These are phyloP conservation scores for Heterodera filipjevi DNA, from an alignment of 2,888 invertebrate genomes.

Conservation along the genomic window DNA sequence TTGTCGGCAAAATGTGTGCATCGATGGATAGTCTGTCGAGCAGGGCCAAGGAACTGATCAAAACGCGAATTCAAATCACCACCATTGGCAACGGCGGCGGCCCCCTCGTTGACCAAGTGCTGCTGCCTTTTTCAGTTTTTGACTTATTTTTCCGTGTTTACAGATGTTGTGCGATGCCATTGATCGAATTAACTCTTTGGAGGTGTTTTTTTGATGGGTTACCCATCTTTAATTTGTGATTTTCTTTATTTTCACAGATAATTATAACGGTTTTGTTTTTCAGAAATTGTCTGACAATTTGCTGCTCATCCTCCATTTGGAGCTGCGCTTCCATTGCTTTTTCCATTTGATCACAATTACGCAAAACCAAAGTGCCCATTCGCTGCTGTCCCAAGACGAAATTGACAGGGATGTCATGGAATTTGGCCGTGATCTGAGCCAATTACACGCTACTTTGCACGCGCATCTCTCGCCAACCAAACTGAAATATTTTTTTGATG, in stretches of 20 bases:
- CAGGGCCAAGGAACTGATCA: slow-evolving; percentile 41
- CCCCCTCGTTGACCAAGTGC: slow-evolving; percentile 30
- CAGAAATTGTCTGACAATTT: slow-evolving; percentile 25
- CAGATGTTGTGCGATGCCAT: slow-evolving; percentile 52
- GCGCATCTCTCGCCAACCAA: slow-evolving; percentile 79
- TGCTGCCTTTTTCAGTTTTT: background rate
- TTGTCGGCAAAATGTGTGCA: slow-evolving; percentile 46
- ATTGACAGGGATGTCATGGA: slow-evolving; percentile 70
- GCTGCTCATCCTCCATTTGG: slow-evolving; percentile 84
- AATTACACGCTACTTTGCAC: slow-evolving; percentile 76
- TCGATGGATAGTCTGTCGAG: slow-evolving; percentile 41
- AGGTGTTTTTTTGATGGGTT: slow-evolving; percentile 72
- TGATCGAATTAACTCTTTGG: slow-evolving; percentile 53
- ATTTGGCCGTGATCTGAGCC: slow-evolving; percentile 77
- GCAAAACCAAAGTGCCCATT: slow-evolving; percentile 61
- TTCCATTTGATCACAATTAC: slow-evolving; percentile 79
- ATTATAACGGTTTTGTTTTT: too few relatives aligned
- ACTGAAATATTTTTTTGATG: slow-evolving; percentile 73
- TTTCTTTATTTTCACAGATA: too few relatives aligned
- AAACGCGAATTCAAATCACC: slow-evolving; percentile 44
- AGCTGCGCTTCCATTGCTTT: slow-evolving; percentile 89
- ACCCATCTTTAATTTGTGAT: background rate
- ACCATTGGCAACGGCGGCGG: slow-evolving; percentile 12
- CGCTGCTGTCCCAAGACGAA: slow-evolving; percentile 48
- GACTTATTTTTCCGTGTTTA: slow-evolving; percentile 13